These are phyloP conservation scores for Eugnorisma glareosa DNA, from an alignment of 2,888 invertebrate species.

Conservation along the genomic window DNA sequence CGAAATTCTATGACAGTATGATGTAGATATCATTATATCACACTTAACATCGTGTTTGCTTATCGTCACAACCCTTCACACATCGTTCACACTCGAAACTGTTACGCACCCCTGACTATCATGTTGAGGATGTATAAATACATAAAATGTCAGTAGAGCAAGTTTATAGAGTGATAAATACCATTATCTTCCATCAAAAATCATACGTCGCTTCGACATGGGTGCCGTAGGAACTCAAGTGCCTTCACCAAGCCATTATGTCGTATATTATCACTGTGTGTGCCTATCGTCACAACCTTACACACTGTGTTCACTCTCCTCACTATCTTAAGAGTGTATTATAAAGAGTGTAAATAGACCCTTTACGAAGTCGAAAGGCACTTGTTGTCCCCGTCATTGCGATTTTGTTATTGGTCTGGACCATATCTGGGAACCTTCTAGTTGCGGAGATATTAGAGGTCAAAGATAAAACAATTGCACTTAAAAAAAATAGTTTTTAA, in stretches of 20 bases:
- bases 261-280: constrained; percentile 78
- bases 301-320: constrained; percentile 24
- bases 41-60: constrained; percentile 79
- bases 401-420: too few species aligned
- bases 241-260: constrained; percentile 70
- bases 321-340: not conserved
- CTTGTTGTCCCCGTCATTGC: too few species aligned
- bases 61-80: constrained; percentile 67
- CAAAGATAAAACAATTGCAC: too few species aligned
- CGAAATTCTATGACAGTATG: constrained; percentile 60
- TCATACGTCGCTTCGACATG: not conserved
- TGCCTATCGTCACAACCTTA: constrained; percentile 67
- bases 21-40: constrained; percentile 75
- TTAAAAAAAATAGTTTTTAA: too few species aligned
- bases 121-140: constrained; percentile 27
- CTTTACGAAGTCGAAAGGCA: too few species aligned
- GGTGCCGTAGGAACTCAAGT: not conserved
- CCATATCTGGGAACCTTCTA: too few species aligned
- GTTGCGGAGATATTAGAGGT: too few species aligned
- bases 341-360: too few species aligned
- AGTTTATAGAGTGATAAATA: not conserved
- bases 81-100: constrained; percentile 40
- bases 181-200: constrained; percentile 11
- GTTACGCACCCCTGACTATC: constrained; percentile 21
- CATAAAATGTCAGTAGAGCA: constrained; percentile 13